Evolutionary conservation across 2,113 vertebrate genomes (phyloP).

Genomic region (Xyrauchen texanus): DNA sequence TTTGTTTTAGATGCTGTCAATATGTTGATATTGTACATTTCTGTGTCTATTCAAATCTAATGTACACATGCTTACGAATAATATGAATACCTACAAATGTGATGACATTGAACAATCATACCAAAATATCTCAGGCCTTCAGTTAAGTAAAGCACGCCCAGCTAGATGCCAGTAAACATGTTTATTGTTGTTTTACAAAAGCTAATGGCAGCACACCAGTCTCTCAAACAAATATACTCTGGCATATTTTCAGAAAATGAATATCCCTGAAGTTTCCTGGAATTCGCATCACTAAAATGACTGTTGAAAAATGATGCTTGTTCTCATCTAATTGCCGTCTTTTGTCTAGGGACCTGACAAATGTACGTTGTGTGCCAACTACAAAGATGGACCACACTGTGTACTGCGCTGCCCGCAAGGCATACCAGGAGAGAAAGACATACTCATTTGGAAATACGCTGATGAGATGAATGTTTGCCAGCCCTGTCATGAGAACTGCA

Average conservation of each 20-base stretch:
- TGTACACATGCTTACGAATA: too few species aligned
- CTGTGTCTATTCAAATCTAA: too few species aligned
- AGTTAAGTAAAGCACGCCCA: too few species aligned
- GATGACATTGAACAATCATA: too few species aligned
- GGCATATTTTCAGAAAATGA: too few species aligned
- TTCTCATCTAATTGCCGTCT: slow-evolving; percentile 34
- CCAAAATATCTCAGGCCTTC: too few species aligned
- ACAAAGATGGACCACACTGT: slow-evolving; percentile 86
- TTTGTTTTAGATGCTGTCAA: too few species aligned
- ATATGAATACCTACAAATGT: too few species aligned
- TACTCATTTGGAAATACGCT: slow-evolving; percentile 87
- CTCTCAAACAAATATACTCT: background rate
- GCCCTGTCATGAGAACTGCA: slow-evolving; percentile 91
- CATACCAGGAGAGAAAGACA: slow-evolving; percentile 82
- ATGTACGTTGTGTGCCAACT: slow-evolving; percentile 87
- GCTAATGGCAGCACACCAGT: background rate
- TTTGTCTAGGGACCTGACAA: slow-evolving; percentile 80
- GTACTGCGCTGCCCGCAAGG: slow-evolving; percentile 86
- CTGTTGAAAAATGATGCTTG: background rate
- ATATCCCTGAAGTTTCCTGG: background rate
- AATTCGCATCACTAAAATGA: slow-evolving; percentile 27
- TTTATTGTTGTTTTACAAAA: background rate
- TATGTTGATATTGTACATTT: too few species aligned
- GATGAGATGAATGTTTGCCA: slow-evolving; percentile 81
- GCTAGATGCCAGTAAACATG: background rate